A percentile compares a stretch with the other conserved stretches of the same genome.
These are phyloP conservation scores for Epinephelus moara DNA, from an alignment of 2,113 vertebrate genomes.

Conservation along the genomic window DNA sequence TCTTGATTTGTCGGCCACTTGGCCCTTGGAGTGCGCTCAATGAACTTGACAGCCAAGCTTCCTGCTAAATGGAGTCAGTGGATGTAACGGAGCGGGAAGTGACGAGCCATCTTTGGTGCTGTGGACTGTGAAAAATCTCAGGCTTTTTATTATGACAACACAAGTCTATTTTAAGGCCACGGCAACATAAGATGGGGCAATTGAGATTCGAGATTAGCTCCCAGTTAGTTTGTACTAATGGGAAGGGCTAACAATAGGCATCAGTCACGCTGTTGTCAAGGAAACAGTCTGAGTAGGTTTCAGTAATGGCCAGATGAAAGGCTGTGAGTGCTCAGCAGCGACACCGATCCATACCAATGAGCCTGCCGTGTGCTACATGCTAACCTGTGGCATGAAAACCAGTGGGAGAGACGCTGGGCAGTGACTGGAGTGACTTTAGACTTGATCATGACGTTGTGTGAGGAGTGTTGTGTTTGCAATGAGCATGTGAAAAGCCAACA, in stretches of 20 bases:
- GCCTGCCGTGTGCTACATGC: constrained; percentile 27
- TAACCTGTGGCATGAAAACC: constrained; percentile 11
- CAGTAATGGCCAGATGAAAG: constrained; percentile 73
- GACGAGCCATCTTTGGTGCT: constrained; percentile 23
- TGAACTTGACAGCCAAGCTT: constrained; percentile 22
- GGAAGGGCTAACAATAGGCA: constrained; percentile 68
- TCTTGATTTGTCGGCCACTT: not conserved
- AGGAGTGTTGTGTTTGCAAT: not conserved
- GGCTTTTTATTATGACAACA: constrained; percentile 43
- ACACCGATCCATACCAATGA: constrained; percentile 72
- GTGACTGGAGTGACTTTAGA: not conserved
- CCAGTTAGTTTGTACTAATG: constrained; percentile 51
- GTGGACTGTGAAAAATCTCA: not conserved
- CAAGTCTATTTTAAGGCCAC: constrained; percentile 53
- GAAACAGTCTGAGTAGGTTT: constrained; percentile 66
- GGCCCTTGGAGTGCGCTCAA: not conserved
- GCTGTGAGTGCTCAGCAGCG: constrained; percentile 47
- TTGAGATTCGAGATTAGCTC: constrained; percentile 57
- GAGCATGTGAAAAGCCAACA: not conserved
- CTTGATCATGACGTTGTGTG: not conserved
- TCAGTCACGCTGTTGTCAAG: constrained; percentile 77
- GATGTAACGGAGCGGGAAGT: not conserved
- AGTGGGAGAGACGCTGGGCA: not conserved
- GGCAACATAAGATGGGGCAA: constrained; percentile 21
- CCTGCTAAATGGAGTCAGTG: constrained; percentile 18